Evolutionary conservation across 2,888 invertebrate species (phyloP), one percentile per base, ranked within the genome.

Genomic region (Synanthedon vespiformis): DNA sequence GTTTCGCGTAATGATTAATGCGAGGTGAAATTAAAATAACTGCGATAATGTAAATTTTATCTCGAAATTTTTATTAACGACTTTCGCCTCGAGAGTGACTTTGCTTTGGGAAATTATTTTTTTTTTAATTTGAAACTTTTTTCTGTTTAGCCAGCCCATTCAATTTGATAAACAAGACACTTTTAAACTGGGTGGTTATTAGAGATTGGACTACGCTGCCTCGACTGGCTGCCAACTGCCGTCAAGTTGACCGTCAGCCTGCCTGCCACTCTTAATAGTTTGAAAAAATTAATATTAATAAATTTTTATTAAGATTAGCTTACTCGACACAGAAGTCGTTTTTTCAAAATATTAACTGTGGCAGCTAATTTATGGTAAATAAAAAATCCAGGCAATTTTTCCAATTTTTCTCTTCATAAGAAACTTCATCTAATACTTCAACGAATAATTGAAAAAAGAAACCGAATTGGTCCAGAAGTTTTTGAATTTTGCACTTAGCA

Each of bases 41-140:
- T 65, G 72, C 76, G 85, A 86, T 86, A 85, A 81, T 79, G 77
- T 73, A 67, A 68, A 72, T 79, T 58, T 60, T 84, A 80, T 83
- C 81, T 80, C 65, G 61, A 65, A 56, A 52, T 56, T 65, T 63
- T 75, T 85, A 86, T 85, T 86, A 83, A 86, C 67, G 76, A 64
- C 68, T 61, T 57, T 60, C 56, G 60, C 58, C 61, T 59, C 56
- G 52, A 53, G 55, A 55, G 10, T 47, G 13, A 40, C 52, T 13
- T 14, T 13, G 44, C 44, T 44, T 44, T 13, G 44, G 44, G 44
- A 18, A 34, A 34, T 34, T 34, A 34, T 48, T 18, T 40, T 11
- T 5, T 40, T 40, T 40, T 16, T 52, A 40, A 16, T 51, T 18
- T 41, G 6, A 44, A 12, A 11, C 18, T 40, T 40, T 11, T 12